Conservation (phyloP, 2,797 vertebrate species). For the Alosa sapidissima region DNA sequence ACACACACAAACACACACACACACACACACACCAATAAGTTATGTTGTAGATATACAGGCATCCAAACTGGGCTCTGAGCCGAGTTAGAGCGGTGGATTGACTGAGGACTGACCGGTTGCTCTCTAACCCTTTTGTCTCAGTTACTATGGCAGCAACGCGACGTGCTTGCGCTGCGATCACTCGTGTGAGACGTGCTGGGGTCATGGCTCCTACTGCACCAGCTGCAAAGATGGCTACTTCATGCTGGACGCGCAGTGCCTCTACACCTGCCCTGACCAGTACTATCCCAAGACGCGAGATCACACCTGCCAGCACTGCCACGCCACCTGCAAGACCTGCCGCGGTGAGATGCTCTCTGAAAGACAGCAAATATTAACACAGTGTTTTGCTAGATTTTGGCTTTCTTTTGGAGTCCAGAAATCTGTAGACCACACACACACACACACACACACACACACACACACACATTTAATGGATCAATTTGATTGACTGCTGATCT, state of each 20-base stretch:
- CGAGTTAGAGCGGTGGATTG: not conserved
- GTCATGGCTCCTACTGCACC: conserved; percentile 35
- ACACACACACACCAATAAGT: not conserved
- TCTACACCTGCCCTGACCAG: conserved; percentile 43
- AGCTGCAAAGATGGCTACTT: conserved; percentile 48
- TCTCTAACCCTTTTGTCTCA: conserved; percentile 5
- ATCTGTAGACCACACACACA: not conserved
- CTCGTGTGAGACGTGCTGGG: conserved; percentile 45
- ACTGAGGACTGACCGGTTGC: not conserved
- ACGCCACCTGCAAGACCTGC: conserved; percentile 51
- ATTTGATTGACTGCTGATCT: too few relatives aligned
- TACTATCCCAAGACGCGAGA: conserved; percentile 28
- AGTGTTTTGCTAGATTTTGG: not conserved
- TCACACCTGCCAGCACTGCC: conserved; percentile 43
- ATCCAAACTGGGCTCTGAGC: too few relatives aligned
- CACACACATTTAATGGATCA: too few relatives aligned
- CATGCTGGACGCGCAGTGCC: conserved; percentile 39
- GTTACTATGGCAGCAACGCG: conserved; percentile 43
- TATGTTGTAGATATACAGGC: not conserved
- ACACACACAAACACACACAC: not conserved
- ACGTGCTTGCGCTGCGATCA: conserved; percentile 47
- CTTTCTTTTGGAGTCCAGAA: not conserved
- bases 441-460: too few relatives aligned
- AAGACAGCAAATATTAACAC: too few relatives aligned
- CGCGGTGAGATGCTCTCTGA: conserved; percentile 23